Evolutionary conservation across 2,888 invertebrate genomes (phyloP).

Genomic region (Macaria liturata): DNA sequence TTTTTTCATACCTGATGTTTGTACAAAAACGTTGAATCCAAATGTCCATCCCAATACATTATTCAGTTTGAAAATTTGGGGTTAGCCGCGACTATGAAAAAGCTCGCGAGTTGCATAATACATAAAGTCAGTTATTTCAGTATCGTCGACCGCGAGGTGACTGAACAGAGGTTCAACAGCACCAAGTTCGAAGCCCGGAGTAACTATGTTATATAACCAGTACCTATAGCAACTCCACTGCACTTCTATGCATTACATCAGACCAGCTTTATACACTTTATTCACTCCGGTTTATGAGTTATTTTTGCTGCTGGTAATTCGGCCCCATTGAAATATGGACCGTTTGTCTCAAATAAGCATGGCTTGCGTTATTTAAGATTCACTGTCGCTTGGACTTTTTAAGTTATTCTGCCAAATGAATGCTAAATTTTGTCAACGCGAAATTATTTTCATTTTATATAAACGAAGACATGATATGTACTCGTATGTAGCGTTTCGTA

Average conservation of each 20-base stretch:
- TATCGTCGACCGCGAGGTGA: constrained; percentile 60
- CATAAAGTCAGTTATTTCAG: constrained; percentile 17
- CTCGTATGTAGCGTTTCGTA: no score
- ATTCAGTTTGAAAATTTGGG: no score
- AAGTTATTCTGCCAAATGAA: no score
- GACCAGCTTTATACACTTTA: constrained; percentile 18
- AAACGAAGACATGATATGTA: no score
- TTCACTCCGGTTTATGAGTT: constrained; percentile 15
- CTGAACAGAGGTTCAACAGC: constrained; percentile 46
- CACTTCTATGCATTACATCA: constrained; percentile 13
- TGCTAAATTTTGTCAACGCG: no score
- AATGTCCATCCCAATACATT: no score
- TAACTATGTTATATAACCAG: constrained; percentile 20
- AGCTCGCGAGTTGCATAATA: constrained; percentile 38
- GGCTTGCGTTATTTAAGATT: constrained; percentile 7
- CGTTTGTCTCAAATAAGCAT: constrained; percentile 16
- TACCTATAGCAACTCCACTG: constrained; percentile 5
- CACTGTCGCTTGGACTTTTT: background rate
- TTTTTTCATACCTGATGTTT: no score
- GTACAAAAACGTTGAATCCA: no score
- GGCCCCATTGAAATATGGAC: constrained; percentile 12
- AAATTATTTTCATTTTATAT: no score
- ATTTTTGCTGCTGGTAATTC: constrained; percentile 18
- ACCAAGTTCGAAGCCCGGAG: constrained; percentile 27
- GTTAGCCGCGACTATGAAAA: background rate